Conservation (phyloP, 2,888 invertebrate genomes). For the Byasa hedistus region DNA sequence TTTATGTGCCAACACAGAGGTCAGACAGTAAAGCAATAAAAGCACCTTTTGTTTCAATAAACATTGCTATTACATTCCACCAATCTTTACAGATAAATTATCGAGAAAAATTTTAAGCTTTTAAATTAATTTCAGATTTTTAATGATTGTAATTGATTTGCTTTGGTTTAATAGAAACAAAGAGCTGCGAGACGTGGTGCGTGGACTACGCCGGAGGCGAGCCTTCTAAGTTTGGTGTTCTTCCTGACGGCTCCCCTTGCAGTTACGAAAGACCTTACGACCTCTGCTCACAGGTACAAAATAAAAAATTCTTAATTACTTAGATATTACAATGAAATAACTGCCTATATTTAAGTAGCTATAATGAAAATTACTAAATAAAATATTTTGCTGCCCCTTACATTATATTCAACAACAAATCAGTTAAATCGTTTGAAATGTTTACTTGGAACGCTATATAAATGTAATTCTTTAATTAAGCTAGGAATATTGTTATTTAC, state of each 20-base stretch:
- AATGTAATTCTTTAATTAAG: neutral
- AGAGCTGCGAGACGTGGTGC: conserved; percentile 68
- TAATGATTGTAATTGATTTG: neutral
- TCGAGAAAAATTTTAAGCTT: no score
- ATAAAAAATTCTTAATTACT: neutral
- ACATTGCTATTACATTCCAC: no score
- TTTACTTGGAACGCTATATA: no score
- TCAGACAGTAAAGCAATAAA: no score
- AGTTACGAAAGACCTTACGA: conserved; percentile 66
- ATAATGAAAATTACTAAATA: no score
- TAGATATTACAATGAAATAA: neutral
- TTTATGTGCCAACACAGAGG: no score
- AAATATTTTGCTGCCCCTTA: no score
- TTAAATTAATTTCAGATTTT: neutral
- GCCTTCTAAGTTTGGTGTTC: conserved; percentile 52
- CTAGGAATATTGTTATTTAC: neutral
- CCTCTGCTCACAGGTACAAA: conserved; percentile 64
- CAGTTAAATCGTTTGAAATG: neutral
- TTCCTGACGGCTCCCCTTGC: conserved; percentile 68
- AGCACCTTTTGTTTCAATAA: no score
- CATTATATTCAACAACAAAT: no score
- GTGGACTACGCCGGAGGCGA: conserved; percentile 65
- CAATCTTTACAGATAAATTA: no score
- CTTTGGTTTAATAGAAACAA: conserved; percentile 49
- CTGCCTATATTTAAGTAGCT: neutral